Conservation (phyloP, 53 echinoderm and acorn worm genomes). For the Pentamera pediparva region DNA sequence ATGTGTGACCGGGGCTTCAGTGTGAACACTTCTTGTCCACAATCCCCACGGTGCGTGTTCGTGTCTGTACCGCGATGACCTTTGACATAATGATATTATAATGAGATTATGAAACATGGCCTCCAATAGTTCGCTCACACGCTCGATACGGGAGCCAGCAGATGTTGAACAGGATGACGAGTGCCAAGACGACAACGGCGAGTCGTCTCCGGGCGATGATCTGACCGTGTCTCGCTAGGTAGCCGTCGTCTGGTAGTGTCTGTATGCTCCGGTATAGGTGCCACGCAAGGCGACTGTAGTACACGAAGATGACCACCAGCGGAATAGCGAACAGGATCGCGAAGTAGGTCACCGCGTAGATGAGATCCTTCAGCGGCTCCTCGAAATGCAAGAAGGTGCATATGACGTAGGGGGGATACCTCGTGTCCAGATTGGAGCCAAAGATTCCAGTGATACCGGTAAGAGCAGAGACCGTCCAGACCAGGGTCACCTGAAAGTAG, state of each 20-base stretch:
- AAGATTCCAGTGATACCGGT: slow-evolving; percentile 7
- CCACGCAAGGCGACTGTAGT: slow-evolving; percentile 32
- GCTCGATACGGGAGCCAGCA: slow-evolving; percentile 22
- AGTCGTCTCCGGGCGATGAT: slow-evolving; percentile 14
- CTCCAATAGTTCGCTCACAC: no score
- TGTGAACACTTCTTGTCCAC: no score
- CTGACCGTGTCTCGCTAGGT: slow-evolving; percentile 19
- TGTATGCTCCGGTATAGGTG: slow-evolving; percentile 24
- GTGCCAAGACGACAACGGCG: slow-evolving; percentile 21
- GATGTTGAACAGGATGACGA: slow-evolving; percentile 17
- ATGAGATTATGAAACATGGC: no score
- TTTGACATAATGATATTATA: no score
- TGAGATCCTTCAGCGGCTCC: neutral
- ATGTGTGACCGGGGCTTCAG: no score
- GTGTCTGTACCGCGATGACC: no score
- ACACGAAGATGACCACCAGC: slow-evolving; percentile 8
- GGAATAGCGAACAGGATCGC: slow-evolving; percentile 11
- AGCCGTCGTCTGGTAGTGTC: slow-evolving; percentile 25
- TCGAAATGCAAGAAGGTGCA: slow-evolving; percentile 26
- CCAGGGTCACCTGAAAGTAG: neutral
- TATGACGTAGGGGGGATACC: neutral
- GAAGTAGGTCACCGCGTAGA: slow-evolving; percentile 16
- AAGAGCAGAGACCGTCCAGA: neutral
- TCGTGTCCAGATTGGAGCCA: neutral
- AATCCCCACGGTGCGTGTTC: no score